These are phyloP conservation scores for Athetis lepigone DNA, from an alignment of 2,888 invertebrate genomes.

Conservation along the genomic window DNA sequence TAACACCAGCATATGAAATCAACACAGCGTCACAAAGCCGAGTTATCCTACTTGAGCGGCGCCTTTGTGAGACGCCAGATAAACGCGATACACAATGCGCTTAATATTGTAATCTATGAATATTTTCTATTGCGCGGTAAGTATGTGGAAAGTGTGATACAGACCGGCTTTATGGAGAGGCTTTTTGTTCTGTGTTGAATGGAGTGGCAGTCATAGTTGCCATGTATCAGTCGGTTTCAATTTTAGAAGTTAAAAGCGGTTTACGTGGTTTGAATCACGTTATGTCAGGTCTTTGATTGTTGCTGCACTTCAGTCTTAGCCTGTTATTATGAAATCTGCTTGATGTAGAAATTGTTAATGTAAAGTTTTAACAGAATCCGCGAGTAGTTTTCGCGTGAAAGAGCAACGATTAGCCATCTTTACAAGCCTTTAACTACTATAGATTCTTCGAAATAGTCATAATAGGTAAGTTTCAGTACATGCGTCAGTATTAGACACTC, in stretches of 20 bases:
- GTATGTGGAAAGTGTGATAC: slow-evolving; percentile 47
- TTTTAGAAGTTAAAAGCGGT: neutral
- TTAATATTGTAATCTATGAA: slow-evolving; percentile 62
- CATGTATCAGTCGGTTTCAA: neutral
- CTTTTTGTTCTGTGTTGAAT: slow-evolving; percentile 22
- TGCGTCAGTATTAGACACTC: neutral
- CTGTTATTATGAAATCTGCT: too few species aligned
- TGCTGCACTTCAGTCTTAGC: too few species aligned
- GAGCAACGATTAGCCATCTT: too few species aligned
- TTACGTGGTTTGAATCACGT: too few species aligned
- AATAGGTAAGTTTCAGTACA: neutral
- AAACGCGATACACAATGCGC: slow-evolving; percentile 71
- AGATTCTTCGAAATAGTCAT: too few species aligned
- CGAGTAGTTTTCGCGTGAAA: too few species aligned
- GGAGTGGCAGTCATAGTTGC: neutral
- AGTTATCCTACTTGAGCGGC: slow-evolving; percentile 83
- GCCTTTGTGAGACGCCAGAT: slow-evolving; percentile 79
- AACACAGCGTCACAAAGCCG: slow-evolving; percentile 76
- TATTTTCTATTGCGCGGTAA: slow-evolving; percentile 52
- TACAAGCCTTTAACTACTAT: too few species aligned
- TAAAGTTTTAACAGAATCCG: too few species aligned
- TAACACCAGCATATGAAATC: slow-evolving; percentile 60
- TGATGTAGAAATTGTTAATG: too few species aligned
- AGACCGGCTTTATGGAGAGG: neutral
- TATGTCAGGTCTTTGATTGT: too few species aligned